Evolutionary conservation across 1,140 invertebrate species (phyloP), one percentile per base, ranked within the genome.

Genomic region (Saccostrea cuccullata): DNA sequence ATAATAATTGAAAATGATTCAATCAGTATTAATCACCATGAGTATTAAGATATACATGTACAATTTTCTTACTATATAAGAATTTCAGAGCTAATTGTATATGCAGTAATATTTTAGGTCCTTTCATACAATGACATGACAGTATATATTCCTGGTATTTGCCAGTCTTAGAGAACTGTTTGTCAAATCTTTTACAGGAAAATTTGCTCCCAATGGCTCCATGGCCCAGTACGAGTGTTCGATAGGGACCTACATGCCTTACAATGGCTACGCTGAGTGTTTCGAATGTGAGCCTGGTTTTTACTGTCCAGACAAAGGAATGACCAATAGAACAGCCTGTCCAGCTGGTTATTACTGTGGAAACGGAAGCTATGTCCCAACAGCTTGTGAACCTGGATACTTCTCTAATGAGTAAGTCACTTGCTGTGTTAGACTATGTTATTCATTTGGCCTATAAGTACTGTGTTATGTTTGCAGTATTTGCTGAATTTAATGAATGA

Each of bases 281-380:
- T 85, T 90, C 17, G 90, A 88, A 23, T 94, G 94, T 90, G 91
- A 92, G 13, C 92, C 92, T 2, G 94, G 94, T 3, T 94, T 90
- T 87, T 94, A 94, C 70, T 94, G 94, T 87, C 93, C 93, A 2
- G 88, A 92, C 84, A 93, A 93, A 77, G 91, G 90, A 0, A 93
- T 94, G 93, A 94, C 92, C 20, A 90, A 94, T 67, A 92, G 89
- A 20, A 87, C 92, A 1, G 88, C 89, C 23, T 94, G 94, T 89
- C 93, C 93, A 6, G 90, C 91, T 40, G 94, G 94, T 58, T 89
- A 89, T 30, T 94, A 94, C 91, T 94, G 94, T 90, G 90, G 89
- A n/a, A 93, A 92, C 58, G 92, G 92, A 55, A 94, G 91, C 36
- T 90, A 91, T 83, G 91, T 92, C 17, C 92, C 91, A 26, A 83